Evolutionary conservation across 2,113 vertebrate species (phyloP).

Genomic region (Mionectes macconnelli): DNA sequence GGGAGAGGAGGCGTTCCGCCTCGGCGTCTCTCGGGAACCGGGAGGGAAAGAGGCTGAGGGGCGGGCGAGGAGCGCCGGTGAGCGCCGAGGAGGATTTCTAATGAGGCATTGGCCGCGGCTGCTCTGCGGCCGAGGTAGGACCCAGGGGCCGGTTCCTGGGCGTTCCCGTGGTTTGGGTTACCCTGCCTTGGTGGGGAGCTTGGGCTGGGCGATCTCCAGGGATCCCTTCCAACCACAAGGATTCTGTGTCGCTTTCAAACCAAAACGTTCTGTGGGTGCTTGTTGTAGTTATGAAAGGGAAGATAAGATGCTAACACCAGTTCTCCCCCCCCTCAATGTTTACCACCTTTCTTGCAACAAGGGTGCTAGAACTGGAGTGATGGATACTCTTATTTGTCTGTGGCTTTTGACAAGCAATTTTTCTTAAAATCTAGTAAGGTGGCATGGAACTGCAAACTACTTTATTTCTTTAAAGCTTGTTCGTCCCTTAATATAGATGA

Average conservation of each 20-base stretch:
- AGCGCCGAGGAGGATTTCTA: accelerated
- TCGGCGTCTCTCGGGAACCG: accelerated
- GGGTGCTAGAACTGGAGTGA: background rate
- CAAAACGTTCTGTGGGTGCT: background rate
- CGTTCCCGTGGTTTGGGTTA: background rate
- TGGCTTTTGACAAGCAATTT: background rate
- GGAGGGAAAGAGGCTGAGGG: background rate
- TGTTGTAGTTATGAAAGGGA: accelerated
- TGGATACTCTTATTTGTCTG: background rate
- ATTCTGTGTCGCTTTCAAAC: accelerated
- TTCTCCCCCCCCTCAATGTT: accelerated
- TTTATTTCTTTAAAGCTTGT: background rate
- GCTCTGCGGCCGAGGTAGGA: accelerated
- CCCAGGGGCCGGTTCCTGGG: accelerated
- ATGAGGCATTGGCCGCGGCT: accelerated
- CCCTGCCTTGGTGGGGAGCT: background rate
- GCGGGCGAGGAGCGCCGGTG: accelerated
- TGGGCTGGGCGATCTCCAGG: background rate
- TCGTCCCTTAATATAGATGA: background rate
- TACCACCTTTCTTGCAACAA: accelerated
- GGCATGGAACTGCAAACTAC: background rate
- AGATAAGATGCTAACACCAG: accelerated
- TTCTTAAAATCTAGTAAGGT: background rate
- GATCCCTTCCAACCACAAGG: background rate
- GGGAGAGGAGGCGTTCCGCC: accelerated